A percentile compares a stretch with the other conserved stretches of the same genome.
Evolutionary conservation across 2,113 vertebrate species (phyloP).

Genomic region (Phaethornis superciliosus): DNA sequence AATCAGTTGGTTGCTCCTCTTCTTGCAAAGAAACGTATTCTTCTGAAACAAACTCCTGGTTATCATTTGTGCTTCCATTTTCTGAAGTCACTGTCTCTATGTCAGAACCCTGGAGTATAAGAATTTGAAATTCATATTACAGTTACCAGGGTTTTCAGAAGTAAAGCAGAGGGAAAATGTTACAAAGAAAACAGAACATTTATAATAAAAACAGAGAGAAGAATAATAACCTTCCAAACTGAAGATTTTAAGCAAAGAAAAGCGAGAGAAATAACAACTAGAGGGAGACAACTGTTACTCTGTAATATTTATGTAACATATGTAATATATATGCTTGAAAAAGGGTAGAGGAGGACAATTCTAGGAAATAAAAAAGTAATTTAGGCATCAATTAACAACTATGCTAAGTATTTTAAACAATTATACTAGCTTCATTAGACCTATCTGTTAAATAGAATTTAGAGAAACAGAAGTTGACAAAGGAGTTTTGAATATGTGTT

Average conservation of each 20-base stretch:
- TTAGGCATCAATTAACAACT: background rate
- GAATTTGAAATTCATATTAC: background rate
- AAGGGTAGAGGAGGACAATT: background rate
- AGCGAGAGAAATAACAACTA: background rate
- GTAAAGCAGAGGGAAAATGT: background rate
- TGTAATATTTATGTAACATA: background rate
- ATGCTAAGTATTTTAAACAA: background rate
- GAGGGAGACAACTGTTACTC: background rate
- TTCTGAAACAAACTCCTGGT: slow-evolving; percentile 53
- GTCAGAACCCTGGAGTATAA: slow-evolving; percentile 86
- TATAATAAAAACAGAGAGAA: background rate
- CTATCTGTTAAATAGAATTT: background rate
- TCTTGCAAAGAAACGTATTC: slow-evolving; percentile 61
- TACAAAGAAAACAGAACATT: background rate
- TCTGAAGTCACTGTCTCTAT: slow-evolving; percentile 85
- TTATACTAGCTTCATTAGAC: background rate
- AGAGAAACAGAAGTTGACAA: background rate
- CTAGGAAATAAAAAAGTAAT: background rate
- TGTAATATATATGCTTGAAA: background rate
- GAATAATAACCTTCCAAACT: background rate
- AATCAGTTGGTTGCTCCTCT: slow-evolving; percentile 54
- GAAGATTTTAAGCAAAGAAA: background rate
- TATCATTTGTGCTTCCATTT: slow-evolving; percentile 63
- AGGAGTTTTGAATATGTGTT: background rate
- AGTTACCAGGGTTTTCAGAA: background rate